phyloP scores from a whole-genome alignment of 2,797 vertebrate genomes.

The Champsocephalus esox region DNA sequence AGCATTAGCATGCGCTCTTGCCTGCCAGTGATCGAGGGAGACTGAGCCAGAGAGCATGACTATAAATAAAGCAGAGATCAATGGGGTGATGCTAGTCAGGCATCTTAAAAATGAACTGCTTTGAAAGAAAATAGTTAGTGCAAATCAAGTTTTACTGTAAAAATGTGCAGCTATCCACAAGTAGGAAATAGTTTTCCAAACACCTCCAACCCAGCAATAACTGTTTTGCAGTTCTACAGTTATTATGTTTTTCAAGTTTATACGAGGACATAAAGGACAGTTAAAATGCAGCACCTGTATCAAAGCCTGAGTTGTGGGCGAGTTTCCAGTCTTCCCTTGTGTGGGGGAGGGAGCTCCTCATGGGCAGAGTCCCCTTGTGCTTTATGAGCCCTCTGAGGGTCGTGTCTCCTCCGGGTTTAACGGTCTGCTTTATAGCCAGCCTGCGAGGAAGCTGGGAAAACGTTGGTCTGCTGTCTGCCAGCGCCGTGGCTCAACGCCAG shows the following conservation, averaged over 20 bases:
- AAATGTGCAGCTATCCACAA: constrained; percentile 28
- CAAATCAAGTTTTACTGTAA: constrained; percentile 32
- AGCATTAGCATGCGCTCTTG: constrained; percentile 27
- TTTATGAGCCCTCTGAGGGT: constrained; percentile 71
- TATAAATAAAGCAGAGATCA: constrained; percentile 72
- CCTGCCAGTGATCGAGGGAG: constrained; percentile 43
- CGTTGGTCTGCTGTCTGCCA: constrained; percentile 32
- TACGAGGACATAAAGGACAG: constrained; percentile 4
- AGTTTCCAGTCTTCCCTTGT: constrained; percentile 28
- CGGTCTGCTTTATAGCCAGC: constrained; percentile 68
- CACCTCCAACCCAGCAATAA: constrained; percentile 15
- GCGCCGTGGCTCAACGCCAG: constrained; percentile 46
- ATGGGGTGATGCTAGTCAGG: constrained; percentile 54
- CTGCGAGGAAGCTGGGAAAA: constrained; percentile 59
- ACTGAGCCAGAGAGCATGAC: constrained; percentile 55
- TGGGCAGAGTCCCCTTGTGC: constrained; percentile 54
- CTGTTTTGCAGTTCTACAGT: not conserved
- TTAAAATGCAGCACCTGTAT: constrained; percentile 33
- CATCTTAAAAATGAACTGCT: constrained; percentile 56
- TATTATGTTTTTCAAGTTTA: constrained; percentile 9
- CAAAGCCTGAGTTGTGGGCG: not conserved
- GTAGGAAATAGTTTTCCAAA: not conserved
- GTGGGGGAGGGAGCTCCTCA: constrained; percentile 36
- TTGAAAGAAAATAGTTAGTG: constrained; percentile 60
- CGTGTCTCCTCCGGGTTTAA: constrained; percentile 73